Base-by-base conservation (phyloP, 2,113 vertebrate species). In the Pundamilia nyererei region DNA sequence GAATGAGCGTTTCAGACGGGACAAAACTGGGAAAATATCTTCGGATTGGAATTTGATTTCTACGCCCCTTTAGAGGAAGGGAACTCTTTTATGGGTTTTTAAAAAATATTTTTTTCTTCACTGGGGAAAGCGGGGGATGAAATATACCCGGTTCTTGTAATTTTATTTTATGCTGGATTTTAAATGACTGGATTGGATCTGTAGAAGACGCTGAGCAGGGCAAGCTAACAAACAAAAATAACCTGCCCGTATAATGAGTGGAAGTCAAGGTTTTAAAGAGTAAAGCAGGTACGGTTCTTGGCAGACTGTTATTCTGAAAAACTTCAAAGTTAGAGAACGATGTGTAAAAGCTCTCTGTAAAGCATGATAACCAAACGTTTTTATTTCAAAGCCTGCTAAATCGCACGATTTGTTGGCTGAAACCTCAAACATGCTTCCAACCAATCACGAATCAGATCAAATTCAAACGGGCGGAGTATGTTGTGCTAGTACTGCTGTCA, bases 61-160 rank as follows among this genome's bases (percentile, higher is more conserved):
- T 77, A 49, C 5, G 2, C 24, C 26, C 45, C 17, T 11, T 72
- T 47, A 72, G 13, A 47, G 68, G 68, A 72, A 45, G 68, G 21
- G 0, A 72, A 45, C 2, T 26, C 21, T 15, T 0, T 72, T 26
- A 45, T 45, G 21, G 21, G 21, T 26, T 45, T 45, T 72, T 42
- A 6, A 15, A 72, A 26, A 0, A 17, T 1, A 6, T 15, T 9
- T 26, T 24, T 70, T 70, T 0, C 0, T 38, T 12, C 42, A 77
- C 0, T 8, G 14, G 6, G 40, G 40, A 29, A 75, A 49, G 0
- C 1, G 1, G 24, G 15, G 0, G 0, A 29, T 31, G 42, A 49
- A 75, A 47, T 75, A 47, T 29, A 26, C 40, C 9, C 5, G 1
- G 65, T 24, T 42, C 21, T 45, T 45, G 68, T 45, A 6, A 72